phyloP scores from a whole-genome alignment of 1,140 invertebrate genomes.

The Drosophila triauraria region DNA sequence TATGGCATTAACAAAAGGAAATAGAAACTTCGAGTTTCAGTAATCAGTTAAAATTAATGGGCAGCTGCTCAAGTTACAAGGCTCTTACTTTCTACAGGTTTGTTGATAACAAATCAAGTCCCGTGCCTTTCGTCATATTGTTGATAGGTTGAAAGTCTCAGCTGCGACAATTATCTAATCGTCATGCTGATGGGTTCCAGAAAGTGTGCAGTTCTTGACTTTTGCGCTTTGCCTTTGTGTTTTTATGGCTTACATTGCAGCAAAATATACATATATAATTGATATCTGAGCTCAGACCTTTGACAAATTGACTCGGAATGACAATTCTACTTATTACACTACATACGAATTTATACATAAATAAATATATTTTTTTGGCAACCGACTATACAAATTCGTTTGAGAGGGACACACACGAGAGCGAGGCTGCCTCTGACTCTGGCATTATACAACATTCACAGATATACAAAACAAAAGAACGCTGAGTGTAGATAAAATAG shows the following conservation, averaged over 20 bases:
- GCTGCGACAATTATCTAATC: constrained; percentile 29
- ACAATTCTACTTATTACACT: constrained; percentile 3
- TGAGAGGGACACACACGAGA: constrained; percentile 13
- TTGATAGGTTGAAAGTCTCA: constrained; percentile 23
- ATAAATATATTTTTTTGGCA: constrained; percentile 50
- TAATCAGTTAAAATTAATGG: constrained; percentile 26
- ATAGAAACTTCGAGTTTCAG: constrained; percentile 5
- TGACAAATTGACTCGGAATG: constrained; percentile 7
- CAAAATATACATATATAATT: background rate
- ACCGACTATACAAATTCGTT: constrained; percentile 40
- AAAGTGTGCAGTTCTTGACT: constrained; percentile 26
- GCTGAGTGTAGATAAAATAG: constrained; percentile 30
- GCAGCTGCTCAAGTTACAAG: constrained; percentile 47
- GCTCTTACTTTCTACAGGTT: constrained; percentile 15
- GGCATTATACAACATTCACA: constrained; percentile 55
- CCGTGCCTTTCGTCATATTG: constrained; percentile 23
- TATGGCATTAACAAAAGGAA: background rate
- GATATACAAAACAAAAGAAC: constrained; percentile 33
- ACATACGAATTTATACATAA: constrained; percentile 2
- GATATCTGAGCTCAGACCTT: constrained; percentile 5
- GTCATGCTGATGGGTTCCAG: constrained; percentile 16
- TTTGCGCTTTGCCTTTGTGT: constrained; percentile 3
- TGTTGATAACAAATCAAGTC: constrained; percentile 40
- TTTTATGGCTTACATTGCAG: constrained; percentile 16
- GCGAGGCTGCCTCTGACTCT: constrained; percentile 24